Percentiles rank a stretch among this genome's conserved stretches.
phyloP scores from a whole-genome alignment of 2,888 invertebrate species.

The Mythimna albipuncta region DNA sequence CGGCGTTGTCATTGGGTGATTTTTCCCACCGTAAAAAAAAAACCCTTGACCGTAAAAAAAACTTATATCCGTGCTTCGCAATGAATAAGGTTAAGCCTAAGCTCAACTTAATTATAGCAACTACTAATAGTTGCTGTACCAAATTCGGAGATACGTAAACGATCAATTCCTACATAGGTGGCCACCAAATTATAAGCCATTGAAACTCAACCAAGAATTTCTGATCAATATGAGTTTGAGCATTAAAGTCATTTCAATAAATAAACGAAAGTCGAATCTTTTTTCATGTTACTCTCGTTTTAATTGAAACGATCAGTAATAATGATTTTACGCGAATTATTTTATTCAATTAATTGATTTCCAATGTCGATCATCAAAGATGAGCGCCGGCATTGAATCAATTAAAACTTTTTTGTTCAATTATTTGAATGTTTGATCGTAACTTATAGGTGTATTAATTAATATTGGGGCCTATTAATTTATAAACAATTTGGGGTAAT shows the following conservation, averaged over 20 bases:
- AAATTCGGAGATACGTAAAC: background rate
- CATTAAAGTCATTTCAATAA: slow-evolving; percentile 12
- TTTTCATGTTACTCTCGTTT: slow-evolving; percentile 46
- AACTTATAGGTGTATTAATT: slow-evolving; percentile 52
- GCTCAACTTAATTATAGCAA: no score
- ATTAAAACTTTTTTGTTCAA: slow-evolving; percentile 60
- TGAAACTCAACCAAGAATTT: slow-evolving; percentile 5
- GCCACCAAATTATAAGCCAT: background rate
- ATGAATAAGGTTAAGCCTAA: no score
- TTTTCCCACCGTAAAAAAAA: no score
- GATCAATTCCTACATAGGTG: slow-evolving; percentile 21
- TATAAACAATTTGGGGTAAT: slow-evolving; percentile 50
- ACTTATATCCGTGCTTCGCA: no score
- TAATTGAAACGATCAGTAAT: slow-evolving; percentile 56
- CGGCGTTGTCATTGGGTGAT: no score
- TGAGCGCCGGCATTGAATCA: slow-evolving; percentile 50
- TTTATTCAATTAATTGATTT: slow-evolving; percentile 56
- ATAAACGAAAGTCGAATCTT: slow-evolving; percentile 42
- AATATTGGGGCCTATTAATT: slow-evolving; percentile 47
- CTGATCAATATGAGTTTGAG: slow-evolving; percentile 34
- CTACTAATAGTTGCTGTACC: background rate
- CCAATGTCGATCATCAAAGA: slow-evolving; percentile 56
- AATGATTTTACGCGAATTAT: slow-evolving; percentile 64
- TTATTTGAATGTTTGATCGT: slow-evolving; percentile 51
- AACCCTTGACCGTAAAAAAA: no score